Evolutionary conservation across 2,113 vertebrate species (phyloP).

Genomic region (Epinephelus lanceolatus): DNA sequence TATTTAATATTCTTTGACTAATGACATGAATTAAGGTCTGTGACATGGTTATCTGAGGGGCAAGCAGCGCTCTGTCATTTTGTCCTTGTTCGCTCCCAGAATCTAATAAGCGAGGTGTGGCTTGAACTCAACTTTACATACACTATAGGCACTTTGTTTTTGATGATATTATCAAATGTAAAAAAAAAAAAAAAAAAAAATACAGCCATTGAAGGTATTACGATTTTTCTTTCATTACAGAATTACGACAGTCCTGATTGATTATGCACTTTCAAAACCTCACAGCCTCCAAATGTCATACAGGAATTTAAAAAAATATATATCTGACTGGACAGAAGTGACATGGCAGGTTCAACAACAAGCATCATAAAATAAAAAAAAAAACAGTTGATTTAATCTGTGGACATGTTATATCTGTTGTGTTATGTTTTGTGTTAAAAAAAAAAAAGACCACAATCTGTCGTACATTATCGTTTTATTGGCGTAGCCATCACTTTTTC

Average conservation of each 20-base stretch:
- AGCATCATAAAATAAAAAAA: neutral
- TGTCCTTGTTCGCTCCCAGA: slow-evolving; percentile 41
- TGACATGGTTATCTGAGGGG: slow-evolving; percentile 54
- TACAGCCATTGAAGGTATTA: neutral
- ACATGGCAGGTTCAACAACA: neutral
- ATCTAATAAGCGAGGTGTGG: slow-evolving; percentile 43
- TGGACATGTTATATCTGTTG: slow-evolving; percentile 14
- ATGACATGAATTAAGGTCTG: slow-evolving; percentile 66
- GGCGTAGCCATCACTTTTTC: slow-evolving; percentile 14
- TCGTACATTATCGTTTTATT: slow-evolving; percentile 5
- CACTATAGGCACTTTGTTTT: slow-evolving; percentile 62
- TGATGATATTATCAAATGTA: slow-evolving; percentile 42
- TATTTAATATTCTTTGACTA: slow-evolving; percentile 69
- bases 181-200: neutral
- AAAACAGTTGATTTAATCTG: neutral
- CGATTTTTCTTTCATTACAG: slow-evolving; percentile 21
- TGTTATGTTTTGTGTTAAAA: neutral
- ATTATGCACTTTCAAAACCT: slow-evolving; percentile 44
- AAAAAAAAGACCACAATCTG: slow-evolving; percentile 1
- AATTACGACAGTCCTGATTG: slow-evolving; percentile 8
- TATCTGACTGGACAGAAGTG: neutral
- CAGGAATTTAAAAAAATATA: neutral
- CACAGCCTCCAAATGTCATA: neutral
- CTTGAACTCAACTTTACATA: slow-evolving; percentile 28
- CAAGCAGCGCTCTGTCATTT: slow-evolving; percentile 35